Conservation (phyloP, 2,888 invertebrate genomes). For the Eristalis intricaria region DNA sequence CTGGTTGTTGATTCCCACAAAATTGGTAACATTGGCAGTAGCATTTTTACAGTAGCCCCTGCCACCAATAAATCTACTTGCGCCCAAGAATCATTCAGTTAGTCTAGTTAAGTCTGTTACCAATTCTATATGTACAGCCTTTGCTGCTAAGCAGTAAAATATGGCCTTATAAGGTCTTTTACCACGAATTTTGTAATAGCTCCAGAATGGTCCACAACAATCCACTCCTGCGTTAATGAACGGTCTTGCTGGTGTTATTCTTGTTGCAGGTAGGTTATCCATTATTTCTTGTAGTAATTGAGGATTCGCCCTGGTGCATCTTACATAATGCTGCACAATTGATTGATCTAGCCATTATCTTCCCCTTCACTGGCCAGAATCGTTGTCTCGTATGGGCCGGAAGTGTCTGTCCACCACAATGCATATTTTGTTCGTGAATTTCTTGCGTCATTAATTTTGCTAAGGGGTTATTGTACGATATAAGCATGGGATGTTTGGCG, state of each 20-base stretch:
- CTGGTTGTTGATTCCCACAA: constrained; percentile 51
- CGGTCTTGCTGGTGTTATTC: constrained; percentile 44
- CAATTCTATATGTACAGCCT: constrained; percentile 67
- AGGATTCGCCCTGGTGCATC: constrained; percentile 56
- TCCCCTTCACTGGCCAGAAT: constrained; percentile 73
- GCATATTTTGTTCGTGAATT: too few relatives aligned
- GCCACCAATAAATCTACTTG: constrained; percentile 47
- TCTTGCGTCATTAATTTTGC: constrained; percentile 40
- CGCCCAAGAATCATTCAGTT: constrained; percentile 54
- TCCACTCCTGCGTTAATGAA: constrained; percentile 52
- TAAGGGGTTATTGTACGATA: constrained; percentile 70
- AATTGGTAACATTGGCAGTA: constrained; percentile 64
- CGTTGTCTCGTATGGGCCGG: too few relatives aligned
- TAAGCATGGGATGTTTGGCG: constrained; percentile 73
- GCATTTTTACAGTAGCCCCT: constrained; percentile 45
- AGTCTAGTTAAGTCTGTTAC: constrained; percentile 61
- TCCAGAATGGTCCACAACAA: constrained; percentile 55
- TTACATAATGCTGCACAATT: constrained; percentile 59
- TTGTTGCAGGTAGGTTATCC: constrained; percentile 30
- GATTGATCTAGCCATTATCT: constrained; percentile 51
- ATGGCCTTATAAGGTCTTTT: constrained; percentile 56
- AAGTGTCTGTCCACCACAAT: constrained; percentile 57
- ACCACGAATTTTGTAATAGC: constrained; percentile 37
- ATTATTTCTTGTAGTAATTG: constrained; percentile 69
- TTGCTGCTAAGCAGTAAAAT: constrained; percentile 64